phyloP scores from a whole-genome alignment of 2,797 vertebrate species.

The Halcyon smyrnensis region DNA sequence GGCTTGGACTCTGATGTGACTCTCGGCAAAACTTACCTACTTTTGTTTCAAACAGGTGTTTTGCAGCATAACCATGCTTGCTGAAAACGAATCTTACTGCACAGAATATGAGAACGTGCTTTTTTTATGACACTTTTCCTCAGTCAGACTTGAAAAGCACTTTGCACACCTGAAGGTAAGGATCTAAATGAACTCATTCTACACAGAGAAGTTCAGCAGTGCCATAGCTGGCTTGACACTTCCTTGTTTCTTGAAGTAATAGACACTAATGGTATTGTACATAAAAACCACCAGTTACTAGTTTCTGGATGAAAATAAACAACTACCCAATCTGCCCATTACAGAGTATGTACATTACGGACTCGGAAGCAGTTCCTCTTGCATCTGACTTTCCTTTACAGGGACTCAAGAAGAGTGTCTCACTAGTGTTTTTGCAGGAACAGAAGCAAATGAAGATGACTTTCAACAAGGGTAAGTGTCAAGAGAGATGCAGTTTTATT shows the following conservation, averaged over 20 bases:
- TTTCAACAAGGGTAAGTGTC: background rate
- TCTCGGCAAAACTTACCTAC: background rate
- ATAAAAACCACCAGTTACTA: background rate
- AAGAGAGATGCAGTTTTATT: background rate
- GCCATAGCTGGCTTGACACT: background rate
- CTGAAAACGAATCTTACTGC: background rate
- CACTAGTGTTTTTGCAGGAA: background rate
- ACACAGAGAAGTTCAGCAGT: background rate
- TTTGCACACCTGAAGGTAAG: background rate
- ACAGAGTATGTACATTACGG: background rate
- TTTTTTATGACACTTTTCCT: background rate
- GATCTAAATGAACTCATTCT: background rate
- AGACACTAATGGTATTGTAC: background rate
- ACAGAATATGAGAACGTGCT: background rate
- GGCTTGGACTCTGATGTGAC: too few species aligned
- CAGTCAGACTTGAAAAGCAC: background rate
- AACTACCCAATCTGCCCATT: background rate
- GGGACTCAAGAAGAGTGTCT: background rate
- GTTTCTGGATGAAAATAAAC: background rate
- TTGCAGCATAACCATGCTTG: background rate
- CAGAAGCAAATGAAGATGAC: background rate
- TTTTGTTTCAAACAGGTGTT: background rate
- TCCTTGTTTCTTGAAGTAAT: background rate
- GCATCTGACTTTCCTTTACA: background rate
- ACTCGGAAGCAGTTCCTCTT: background rate